phyloP scores from a whole-genome alignment of 2,113 vertebrate species.

The Burhinus bistriatus region DNA sequence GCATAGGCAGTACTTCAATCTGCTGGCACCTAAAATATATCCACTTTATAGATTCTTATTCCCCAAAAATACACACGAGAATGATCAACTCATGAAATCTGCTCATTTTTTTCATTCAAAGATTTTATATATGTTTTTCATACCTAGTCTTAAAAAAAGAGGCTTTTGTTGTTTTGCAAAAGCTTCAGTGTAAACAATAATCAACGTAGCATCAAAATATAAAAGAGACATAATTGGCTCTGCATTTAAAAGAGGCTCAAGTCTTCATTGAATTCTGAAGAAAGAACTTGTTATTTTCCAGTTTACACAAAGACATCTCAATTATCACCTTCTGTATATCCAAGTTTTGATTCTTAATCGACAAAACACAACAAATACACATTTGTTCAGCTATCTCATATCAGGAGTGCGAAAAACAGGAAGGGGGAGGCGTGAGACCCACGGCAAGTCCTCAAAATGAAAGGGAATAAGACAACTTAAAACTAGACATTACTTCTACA shows the following conservation, averaged over 20 bases:
- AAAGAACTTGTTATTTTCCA: not conserved
- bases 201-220: not conserved
- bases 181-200: not conserved
- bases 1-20: not conserved
- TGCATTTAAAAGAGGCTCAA: conserved; percentile 10
- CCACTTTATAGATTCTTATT: not conserved
- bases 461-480: not conserved
- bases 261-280: conserved; percentile 36
- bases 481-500: not conserved
- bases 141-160: not conserved
- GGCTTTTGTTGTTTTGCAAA: not conserved
- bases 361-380: not conserved
- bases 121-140: not conserved
- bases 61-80: not conserved
- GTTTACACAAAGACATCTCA: not conserved
- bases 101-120: not conserved
- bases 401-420: not conserved
- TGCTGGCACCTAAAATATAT: not conserved
- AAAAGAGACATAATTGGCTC: conserved; percentile 10
- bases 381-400: not conserved
- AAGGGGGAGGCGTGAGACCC: rapidly evolving
- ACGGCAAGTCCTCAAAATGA: not conserved
- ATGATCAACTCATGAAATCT: not conserved
- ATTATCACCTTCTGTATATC: not conserved
- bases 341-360: not conserved